Percentiles rank a stretch among this genome's conserved stretches.
Evolutionary conservation across 2,113 vertebrate species (phyloP).

Genomic region (Columbina picui): DNA sequence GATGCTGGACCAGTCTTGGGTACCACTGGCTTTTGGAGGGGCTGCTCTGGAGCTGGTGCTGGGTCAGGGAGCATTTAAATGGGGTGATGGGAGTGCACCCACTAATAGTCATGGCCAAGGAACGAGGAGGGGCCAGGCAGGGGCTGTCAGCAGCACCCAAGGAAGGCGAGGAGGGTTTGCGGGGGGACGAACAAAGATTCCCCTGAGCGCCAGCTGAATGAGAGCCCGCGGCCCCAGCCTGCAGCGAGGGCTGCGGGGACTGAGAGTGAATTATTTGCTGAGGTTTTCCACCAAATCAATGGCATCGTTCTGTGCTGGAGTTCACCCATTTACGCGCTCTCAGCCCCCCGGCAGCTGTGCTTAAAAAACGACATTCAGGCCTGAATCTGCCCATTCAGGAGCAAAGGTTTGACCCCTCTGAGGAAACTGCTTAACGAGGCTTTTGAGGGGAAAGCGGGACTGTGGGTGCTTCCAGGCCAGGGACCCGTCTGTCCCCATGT

Average conservation of each 20-base stretch:
- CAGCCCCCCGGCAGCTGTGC: conserved; percentile 26
- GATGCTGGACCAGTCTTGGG: fast-evolving
- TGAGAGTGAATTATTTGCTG: conserved; percentile 17
- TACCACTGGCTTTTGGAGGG: neutral
- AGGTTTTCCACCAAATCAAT: conserved; percentile 27
- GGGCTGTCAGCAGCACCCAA: neutral
- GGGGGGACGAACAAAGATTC: neutral
- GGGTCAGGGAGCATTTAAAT: fast-evolving
- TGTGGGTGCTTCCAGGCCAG: neutral
- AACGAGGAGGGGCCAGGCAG: neutral
- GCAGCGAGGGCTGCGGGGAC: neutral
- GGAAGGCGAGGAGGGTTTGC: neutral
- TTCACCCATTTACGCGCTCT: neutral
- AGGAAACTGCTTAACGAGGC: conserved; percentile 28
- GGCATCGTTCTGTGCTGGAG: conserved; percentile 28
- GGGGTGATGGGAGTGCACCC: neutral
- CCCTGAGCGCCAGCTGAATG: neutral
- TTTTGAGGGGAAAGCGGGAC: neutral
- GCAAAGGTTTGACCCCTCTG: neutral
- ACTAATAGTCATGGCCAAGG: fast-evolving
- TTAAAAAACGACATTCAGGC: conserved; percentile 53
- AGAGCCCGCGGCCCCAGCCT: neutral
- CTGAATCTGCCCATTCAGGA: conserved; percentile 48
- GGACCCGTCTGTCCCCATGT: fast-evolving
- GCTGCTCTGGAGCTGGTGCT: neutral